These are phyloP conservation scores for Oscheius onirici DNA, from an alignment of 2,888 invertebrate species.

Conservation along the genomic window DNA sequence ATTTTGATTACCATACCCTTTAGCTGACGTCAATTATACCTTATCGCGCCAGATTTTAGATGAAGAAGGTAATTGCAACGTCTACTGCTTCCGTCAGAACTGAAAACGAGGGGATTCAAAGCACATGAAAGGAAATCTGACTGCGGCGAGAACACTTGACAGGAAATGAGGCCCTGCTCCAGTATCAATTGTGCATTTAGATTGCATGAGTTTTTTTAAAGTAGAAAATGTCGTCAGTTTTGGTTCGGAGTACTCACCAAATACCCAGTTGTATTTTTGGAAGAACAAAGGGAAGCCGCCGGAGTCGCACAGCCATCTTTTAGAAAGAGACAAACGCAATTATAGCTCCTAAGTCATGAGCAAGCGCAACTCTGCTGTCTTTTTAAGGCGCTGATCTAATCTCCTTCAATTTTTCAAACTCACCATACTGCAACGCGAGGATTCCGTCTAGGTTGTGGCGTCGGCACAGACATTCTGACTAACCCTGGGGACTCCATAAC, in stretches of 20 bases:
- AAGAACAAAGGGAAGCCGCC: slow-evolving; percentile 14
- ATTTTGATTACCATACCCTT: not conserved
- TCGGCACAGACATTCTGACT: slow-evolving; percentile 17
- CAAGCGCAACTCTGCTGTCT: not conserved
- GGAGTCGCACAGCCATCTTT: slow-evolving; percentile 17
- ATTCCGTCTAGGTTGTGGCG: not conserved
- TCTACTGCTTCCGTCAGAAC: not conserved
- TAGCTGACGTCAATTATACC: not conserved
- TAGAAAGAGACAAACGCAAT: slow-evolving; percentile 17
- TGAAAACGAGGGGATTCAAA: not conserved
- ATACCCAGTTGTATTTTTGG: not conserved
- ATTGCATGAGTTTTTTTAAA: slow-evolving; percentile 13
- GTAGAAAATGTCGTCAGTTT: not conserved
- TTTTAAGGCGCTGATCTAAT: not conserved
- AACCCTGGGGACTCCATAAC: slow-evolving; percentile 30
- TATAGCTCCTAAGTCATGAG: slow-evolving; percentile 5
- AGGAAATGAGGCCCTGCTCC: slow-evolving; percentile 12
- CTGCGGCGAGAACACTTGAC: slow-evolving; percentile 14
- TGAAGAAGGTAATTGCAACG: too few relatives aligned
- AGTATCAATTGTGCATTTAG: slow-evolving; percentile 21
- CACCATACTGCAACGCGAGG: slow-evolving; percentile 20
- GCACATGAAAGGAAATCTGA: too few relatives aligned
- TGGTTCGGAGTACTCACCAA: slow-evolving; percentile 8
- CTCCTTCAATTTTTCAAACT: not conserved
- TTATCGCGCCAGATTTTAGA: too few relatives aligned